Conservation (phyloP, 2,888 invertebrate species). For the Fissipunctia ypsillon region DNA sequence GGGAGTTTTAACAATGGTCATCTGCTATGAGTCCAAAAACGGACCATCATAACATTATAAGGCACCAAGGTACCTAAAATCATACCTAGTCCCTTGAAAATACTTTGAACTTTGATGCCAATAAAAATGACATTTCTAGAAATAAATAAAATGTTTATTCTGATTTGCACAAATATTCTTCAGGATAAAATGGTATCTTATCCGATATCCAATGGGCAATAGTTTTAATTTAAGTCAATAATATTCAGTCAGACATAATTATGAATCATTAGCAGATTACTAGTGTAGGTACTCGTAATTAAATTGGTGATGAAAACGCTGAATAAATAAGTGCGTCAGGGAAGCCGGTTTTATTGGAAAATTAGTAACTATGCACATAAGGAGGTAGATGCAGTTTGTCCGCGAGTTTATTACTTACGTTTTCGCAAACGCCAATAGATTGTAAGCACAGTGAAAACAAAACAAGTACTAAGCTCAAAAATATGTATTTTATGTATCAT, state of each 20-base stretch:
- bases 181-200: neutral
- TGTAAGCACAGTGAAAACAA: conserved; percentile 1
- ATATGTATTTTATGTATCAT: no score
- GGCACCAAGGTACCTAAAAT: neutral
- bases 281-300: neutral
- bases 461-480: neutral
- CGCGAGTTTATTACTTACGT: neutral
- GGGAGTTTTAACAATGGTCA: neutral
- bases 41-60: neutral
- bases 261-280: conserved; percentile 18
- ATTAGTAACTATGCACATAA: neutral
- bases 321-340: conserved; percentile 13
- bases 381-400: neutral
- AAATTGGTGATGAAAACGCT: conserved; percentile 9
- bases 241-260: neutral
- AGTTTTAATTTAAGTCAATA: conserved; percentile 3
- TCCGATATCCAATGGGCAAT: neutral
- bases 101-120: neutral
- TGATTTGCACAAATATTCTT: neutral
- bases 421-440: neutral
- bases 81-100: neutral
- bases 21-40: neutral
- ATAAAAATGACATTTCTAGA: neutral
- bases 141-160: neutral
- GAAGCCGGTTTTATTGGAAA: conserved; percentile 5